phyloP scores from a whole-genome alignment of 2,797 vertebrate genomes.

The Alcedo quadribrachys region DNA sequence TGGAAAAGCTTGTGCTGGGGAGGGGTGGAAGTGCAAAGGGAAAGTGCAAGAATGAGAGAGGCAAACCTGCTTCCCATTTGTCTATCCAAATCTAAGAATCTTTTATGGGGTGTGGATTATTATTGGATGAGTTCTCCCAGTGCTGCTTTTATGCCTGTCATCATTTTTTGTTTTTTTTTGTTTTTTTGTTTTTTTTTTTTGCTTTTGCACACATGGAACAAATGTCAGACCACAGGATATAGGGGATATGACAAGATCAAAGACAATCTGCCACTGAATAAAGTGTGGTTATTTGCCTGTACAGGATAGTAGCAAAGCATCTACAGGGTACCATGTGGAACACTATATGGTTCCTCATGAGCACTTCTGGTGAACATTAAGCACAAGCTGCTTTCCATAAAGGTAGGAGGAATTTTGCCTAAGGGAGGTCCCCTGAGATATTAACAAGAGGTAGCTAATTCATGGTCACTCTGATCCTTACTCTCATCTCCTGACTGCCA shows the following conservation, averaged over 20 bases:
- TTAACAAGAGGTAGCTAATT: neutral
- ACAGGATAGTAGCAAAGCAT: neutral
- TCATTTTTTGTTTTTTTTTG: neutral
- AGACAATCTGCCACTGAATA: neutral
- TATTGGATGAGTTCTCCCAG: neutral
- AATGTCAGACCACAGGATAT: neutral
- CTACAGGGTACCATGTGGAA: neutral
- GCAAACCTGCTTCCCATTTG: neutral
- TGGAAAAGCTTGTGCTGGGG: neutral
- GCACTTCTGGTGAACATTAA: neutral
- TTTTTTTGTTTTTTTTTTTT: neutral
- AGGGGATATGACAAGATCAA: neutral
- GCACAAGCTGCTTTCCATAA: neutral
- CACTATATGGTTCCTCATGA: neutral
- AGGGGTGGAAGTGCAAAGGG: neutral
- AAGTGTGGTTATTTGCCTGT: neutral
- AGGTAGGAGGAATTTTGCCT: neutral
- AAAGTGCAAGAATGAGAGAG: neutral
- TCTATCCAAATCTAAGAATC: neutral
- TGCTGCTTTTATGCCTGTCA: neutral
- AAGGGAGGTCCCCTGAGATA: neutral
- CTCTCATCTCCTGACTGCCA: neutral
- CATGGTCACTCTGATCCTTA: neutral
- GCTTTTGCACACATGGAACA: neutral
- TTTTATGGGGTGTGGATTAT: neutral